Evolutionary conservation across 2,888 invertebrate species (phyloP), one percentile per base, ranked within the genome.

Genomic region (Noctua pronuba): DNA sequence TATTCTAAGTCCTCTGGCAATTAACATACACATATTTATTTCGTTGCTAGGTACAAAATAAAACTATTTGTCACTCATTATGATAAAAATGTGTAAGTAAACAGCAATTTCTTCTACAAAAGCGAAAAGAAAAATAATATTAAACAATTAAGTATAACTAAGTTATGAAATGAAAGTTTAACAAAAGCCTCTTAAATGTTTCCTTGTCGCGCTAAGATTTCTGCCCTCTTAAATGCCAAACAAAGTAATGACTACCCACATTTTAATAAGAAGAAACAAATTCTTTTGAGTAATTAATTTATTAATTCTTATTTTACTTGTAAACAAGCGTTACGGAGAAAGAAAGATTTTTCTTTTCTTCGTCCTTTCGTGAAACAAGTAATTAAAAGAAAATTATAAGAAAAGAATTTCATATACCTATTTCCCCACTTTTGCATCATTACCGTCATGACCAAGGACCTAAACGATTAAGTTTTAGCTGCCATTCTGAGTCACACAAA

Each of bases 111-210:
- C 1, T n/a, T 64, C 16, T 5, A 66, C 31, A 55, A 62, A 28
- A 55, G n/a, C 28, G 18, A 49, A 55, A 60, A 46, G 16, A 62
- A 62, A 82, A 70, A 73, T 55, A 60, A 77, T 52, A n/a, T 60
- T 41, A 2, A 38, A 52, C 38, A 74, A 70, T 72, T 69, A 52
- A 69, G 31, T 60, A 10, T 66, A 79, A 70, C 24, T 76, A 72
- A 71, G 64, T 83, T 80, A 80, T 6, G 52, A 49, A 71, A 73
- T 58, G 2, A 70, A 76, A 80, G 44, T 80, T 76, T 44, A 28
- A 83, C 62, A 83, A 73, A 83, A 80, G 71, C 49, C n/a, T 74
- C 64, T 60, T 64, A 74, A 66, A 69, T 72, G n/a, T 73, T 83
- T 73, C 66, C 58, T 46, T n/a, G 58, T 55, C 4, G 44, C 44